These are phyloP conservation scores for Melieria picta DNA, from an alignment of 2,888 invertebrate genomes.

Conservation along the genomic window DNA sequence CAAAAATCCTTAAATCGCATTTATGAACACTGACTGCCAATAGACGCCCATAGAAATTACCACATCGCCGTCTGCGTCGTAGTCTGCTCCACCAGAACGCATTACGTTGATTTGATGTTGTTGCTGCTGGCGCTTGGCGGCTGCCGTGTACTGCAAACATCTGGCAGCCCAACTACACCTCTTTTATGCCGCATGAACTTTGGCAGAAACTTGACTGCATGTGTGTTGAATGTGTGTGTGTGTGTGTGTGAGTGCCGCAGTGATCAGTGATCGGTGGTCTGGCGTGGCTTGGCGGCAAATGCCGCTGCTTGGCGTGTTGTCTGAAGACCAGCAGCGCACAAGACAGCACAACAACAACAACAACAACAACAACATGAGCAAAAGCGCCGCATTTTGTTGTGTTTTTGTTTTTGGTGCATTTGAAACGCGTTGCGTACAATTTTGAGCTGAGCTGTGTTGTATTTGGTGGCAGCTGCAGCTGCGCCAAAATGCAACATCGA, in stretches of 20 bases:
- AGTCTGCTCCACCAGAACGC: background rate
- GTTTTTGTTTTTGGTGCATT: conserved; percentile 1
- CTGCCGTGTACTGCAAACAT: conserved; percentile 17
- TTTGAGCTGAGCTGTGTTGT: conserved; percentile 8
- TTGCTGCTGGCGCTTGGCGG: conserved; percentile 23
- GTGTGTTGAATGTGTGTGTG: conserved; percentile 18
- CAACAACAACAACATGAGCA: background rate
- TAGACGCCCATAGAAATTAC: background rate
- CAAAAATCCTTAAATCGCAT: conserved; percentile 2
- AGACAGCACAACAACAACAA: conserved; percentile 3
- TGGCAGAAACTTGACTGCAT: conserved; percentile 21
- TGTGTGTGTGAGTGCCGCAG: conserved; percentile 11
- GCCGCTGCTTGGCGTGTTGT: background rate
- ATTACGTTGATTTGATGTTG: conserved; percentile 9
- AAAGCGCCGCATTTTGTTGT: too few relatives aligned
- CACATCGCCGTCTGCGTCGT: background rate
- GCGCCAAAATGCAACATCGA: conserved; percentile 21
- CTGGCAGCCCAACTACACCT: conserved; percentile 8
- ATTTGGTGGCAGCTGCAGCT: conserved; percentile 32
- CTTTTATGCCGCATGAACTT: conserved; percentile 21
- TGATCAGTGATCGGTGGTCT: conserved; percentile 20
- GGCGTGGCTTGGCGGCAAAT: background rate
- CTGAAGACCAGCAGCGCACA: conserved; percentile 12
- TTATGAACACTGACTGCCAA: background rate
- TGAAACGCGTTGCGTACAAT: conserved; percentile 27